These are phyloP conservation scores for Rhyacophila brunnea DNA, from an alignment of 1,140 invertebrate species.

Conservation along the genomic window DNA sequence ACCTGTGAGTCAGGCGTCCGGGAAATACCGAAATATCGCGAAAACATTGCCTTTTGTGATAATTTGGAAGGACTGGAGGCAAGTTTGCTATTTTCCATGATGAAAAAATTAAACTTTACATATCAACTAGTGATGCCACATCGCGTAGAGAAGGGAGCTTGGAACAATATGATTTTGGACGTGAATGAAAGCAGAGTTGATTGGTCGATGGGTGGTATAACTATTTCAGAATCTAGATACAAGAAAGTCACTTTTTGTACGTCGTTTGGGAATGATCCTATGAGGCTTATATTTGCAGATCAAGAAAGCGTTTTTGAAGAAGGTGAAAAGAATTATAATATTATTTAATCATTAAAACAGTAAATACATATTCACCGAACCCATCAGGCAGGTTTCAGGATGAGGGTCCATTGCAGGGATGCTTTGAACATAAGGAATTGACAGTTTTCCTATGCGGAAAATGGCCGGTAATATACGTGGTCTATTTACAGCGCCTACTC, in stretches of 20 bases:
- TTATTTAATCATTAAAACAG: too few species aligned
- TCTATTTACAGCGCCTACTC: too few species aligned
- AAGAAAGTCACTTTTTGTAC: constrained; percentile 16
- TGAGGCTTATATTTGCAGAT: constrained; percentile 17
- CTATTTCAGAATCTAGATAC: constrained; percentile 9
- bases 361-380: too few species aligned
- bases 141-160: constrained; percentile 6
- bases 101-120: constrained; percentile 21
- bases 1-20: too few species aligned
- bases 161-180: constrained; percentile 22
- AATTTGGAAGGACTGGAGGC: constrained; percentile 14
- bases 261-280: constrained; percentile 20
- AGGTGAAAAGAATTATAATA: constrained; percentile 15
- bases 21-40: too few species aligned
- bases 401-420: too few species aligned
- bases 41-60: too few species aligned
- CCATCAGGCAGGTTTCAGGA: too few species aligned
- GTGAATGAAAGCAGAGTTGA: constrained; percentile 17
- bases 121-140: constrained; percentile 12
- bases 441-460: too few species aligned
- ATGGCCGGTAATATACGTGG: too few species aligned
- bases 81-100: too few species aligned
- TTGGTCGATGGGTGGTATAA: constrained; percentile 25
- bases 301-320: constrained; percentile 8
- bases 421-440: too few species aligned